phyloP scores from a whole-genome alignment of 1,140 invertebrate genomes.

The Aphaenogaster rudis region DNA sequence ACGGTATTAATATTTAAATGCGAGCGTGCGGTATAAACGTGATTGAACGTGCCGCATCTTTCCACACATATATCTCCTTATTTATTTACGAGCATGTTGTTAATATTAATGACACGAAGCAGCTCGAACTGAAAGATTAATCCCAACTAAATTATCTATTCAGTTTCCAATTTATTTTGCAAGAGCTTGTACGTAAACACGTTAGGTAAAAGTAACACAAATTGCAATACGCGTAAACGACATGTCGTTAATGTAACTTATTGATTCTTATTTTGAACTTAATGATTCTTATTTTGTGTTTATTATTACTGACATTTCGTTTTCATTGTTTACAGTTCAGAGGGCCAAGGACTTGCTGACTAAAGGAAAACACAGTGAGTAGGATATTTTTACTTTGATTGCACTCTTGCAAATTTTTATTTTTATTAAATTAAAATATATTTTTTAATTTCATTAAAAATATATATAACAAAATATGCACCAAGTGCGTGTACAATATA shows the following conservation, averaged over 20 bases:
- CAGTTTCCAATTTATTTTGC: not conserved
- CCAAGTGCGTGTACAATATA: not conserved
- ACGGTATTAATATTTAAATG: slow-evolving; percentile 40
- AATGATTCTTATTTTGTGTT: not conserved
- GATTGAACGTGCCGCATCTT: not conserved
- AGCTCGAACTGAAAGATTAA: not conserved
- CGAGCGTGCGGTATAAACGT: not conserved
- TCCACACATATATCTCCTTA: not conserved
- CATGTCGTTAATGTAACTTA: not conserved
- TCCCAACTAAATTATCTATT: not conserved
- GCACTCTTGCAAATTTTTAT: not conserved
- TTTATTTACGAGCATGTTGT: slow-evolving; percentile 10
- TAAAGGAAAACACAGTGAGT: slow-evolving; percentile 94
- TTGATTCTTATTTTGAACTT: not conserved
- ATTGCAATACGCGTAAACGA: not conserved
- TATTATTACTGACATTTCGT: slow-evolving; percentile 20
- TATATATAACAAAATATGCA: not conserved
- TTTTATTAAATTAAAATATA: too few relatives aligned
- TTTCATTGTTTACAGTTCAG: slow-evolving; percentile 89
- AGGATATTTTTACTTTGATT: slow-evolving; percentile 9
- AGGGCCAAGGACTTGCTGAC: slow-evolving; percentile 91
- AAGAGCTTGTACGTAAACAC: not conserved
- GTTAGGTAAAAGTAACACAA: slow-evolving; percentile 3
- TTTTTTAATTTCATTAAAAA: not conserved
- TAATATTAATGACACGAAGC: slow-evolving; percentile 5